phyloP scores from a whole-genome alignment of 2,113 vertebrate genomes.

The Chiloscyllium plagiosum region DNA sequence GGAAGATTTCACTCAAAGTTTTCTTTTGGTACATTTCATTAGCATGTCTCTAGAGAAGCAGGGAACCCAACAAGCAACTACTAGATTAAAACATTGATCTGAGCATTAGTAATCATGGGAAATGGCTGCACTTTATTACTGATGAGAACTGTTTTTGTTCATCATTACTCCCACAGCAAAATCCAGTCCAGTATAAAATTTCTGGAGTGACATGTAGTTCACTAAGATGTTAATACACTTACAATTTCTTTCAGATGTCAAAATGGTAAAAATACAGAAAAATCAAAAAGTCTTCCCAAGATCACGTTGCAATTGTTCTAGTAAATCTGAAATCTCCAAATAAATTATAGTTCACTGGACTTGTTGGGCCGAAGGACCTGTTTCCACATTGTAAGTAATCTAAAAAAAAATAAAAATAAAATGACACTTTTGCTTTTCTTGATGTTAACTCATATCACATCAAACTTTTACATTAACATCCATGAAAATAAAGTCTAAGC shows the following conservation, averaged over 20 bases:
- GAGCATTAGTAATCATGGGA: background rate
- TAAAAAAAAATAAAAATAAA: too few relatives aligned
- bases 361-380: too few relatives aligned
- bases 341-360: background rate
- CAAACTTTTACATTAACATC: background rate
- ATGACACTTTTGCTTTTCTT: background rate
- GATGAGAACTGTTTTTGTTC: background rate
- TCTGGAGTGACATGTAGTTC: background rate
- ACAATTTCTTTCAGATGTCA: background rate
- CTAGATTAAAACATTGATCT: background rate
- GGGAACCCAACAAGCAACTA: background rate
- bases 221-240: background rate
- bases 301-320: background rate
- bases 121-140: background rate
- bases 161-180: background rate
- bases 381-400: too few relatives aligned
- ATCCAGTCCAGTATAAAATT: background rate
- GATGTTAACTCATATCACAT: background rate
- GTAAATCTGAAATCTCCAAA: background rate
- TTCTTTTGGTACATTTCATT: background rate
- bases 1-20: too few relatives aligned
- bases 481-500: background rate
- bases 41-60: background rate
- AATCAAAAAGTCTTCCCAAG: background rate
- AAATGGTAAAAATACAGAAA: background rate